A percentile compares a stretch with the other conserved stretches of the same genome.
phyloP scores from a whole-genome alignment of 2,113 vertebrate genomes.

The Osmerus mordax region DNA sequence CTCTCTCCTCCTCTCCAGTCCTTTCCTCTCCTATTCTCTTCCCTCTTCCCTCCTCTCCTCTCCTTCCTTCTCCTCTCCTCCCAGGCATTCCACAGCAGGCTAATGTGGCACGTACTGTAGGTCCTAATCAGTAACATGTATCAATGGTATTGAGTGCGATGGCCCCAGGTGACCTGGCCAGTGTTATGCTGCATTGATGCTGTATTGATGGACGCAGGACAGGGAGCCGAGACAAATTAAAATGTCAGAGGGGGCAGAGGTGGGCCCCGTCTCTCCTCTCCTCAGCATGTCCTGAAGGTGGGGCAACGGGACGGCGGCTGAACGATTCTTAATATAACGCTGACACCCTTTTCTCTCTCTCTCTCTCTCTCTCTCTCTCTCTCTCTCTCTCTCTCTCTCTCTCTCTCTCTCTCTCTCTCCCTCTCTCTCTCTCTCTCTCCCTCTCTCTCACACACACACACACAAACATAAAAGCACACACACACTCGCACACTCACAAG shows the following conservation, averaged over 20 bases:
- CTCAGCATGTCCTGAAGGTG: conserved; percentile 50
- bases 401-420: no score
- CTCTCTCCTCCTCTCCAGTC: conserved; percentile 23
- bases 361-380: neutral
- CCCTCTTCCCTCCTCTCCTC: no score
- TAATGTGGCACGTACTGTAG: conserved; percentile 26
- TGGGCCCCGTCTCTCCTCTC: conserved; percentile 53
- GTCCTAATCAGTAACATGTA: conserved; percentile 55
- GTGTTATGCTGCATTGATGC: conserved; percentile 69
- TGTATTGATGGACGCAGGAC: conserved; percentile 60
- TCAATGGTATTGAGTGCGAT: conserved; percentile 61
- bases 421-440: neutral
- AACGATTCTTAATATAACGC: conserved; percentile 65
- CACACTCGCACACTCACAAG: conserved; percentile 47
- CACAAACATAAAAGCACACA: neutral
- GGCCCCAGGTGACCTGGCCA: conserved; percentile 49
- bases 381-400: conserved; percentile 3
- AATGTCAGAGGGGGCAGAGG: conserved; percentile 71
- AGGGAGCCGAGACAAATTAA: conserved; percentile 69
- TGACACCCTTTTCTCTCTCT: conserved; percentile 52
- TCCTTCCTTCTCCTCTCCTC: neutral
- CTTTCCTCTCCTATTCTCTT: conserved; percentile 22
- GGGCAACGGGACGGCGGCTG: conserved; percentile 56
- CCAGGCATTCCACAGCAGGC: neutral
- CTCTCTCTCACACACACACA: neutral